These are phyloP conservation scores for Formicarius rufipectus DNA, from an alignment of 2,113 vertebrate genomes.

Conservation along the genomic window DNA sequence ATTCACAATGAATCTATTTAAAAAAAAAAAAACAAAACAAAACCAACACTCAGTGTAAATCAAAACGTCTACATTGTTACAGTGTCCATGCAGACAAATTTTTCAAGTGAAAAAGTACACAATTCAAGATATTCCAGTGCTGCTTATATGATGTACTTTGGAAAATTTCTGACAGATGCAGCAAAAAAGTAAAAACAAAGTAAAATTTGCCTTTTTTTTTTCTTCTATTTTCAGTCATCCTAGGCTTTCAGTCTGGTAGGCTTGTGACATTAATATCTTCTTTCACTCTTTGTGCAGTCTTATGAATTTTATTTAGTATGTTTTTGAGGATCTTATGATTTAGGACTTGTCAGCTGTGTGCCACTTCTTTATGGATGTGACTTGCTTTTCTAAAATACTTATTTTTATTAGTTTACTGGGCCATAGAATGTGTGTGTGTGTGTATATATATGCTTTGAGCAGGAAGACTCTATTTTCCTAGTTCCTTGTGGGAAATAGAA, in stretches of 20 bases:
- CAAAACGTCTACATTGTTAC: slow-evolving; percentile 33
- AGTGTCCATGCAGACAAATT: neutral
- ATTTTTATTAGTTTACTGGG: neutral
- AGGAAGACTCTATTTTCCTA: neutral
- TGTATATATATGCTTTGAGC: too few species aligned
- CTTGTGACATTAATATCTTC: slow-evolving; percentile 32
- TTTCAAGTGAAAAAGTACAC: neutral
- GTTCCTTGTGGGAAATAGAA: slow-evolving; percentile 1
- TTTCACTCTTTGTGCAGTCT: neutral
- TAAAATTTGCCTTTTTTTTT: neutral
- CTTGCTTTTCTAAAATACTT: neutral
- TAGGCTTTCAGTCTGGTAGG: slow-evolving; percentile 24
- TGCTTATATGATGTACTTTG: neutral
- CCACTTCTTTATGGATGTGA: neutral
- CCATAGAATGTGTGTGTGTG: too few species aligned
- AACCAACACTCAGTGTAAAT: slow-evolving; percentile 4
- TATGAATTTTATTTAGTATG: neutral
- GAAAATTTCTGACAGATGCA: neutral
- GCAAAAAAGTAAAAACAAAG: slow-evolving; percentile 49
- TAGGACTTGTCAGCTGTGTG: neutral
- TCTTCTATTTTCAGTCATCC: slow-evolving; percentile 25
- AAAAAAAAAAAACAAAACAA: neutral
- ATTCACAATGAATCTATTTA: neutral
- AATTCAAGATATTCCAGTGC: neutral
- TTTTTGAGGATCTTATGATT: neutral